A percentile compares a stretch with the other conserved stretches of the same genome.
These are phyloP conservation scores for Latrodectus hesperus DNA, from an alignment of 2,888 invertebrate genomes.

Conservation along the genomic window DNA sequence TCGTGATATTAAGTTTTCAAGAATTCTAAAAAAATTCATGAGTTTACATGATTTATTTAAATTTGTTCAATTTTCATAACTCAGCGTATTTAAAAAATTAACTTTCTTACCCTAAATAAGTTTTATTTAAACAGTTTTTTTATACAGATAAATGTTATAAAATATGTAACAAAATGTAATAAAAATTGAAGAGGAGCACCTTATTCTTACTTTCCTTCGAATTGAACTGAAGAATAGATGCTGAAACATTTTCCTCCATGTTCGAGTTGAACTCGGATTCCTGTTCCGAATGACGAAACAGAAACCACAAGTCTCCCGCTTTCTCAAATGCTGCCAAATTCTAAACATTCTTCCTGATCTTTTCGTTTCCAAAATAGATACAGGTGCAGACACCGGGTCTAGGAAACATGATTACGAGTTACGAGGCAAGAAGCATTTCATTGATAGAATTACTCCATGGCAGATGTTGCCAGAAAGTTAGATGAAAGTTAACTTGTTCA, in stretches of 20 bases:
- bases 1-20: too few species aligned
- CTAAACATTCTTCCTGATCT: background rate
- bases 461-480: too few species aligned
- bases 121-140: too few species aligned
- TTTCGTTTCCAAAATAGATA: conserved; percentile 2
- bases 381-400: conserved; percentile 14
- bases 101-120: too few species aligned
- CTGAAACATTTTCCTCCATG: background rate
- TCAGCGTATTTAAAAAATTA: too few species aligned
- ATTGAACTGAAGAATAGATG: background rate
- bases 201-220: background rate
- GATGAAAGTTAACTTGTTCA: too few species aligned
- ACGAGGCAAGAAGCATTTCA: background rate
- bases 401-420: conserved; percentile 4
- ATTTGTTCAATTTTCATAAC: too few species aligned
- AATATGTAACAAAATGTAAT: too few species aligned
- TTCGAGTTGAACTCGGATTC: background rate
- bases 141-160: too few species aligned
- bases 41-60: too few species aligned
- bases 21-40: too few species aligned
- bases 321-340: background rate
- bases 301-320: background rate
- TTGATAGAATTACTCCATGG: background rate
- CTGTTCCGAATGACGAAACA: background rate
- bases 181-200: background rate